phyloP scores from a whole-genome alignment of 2,888 invertebrate genomes.

The Rotaria macrura region DNA sequence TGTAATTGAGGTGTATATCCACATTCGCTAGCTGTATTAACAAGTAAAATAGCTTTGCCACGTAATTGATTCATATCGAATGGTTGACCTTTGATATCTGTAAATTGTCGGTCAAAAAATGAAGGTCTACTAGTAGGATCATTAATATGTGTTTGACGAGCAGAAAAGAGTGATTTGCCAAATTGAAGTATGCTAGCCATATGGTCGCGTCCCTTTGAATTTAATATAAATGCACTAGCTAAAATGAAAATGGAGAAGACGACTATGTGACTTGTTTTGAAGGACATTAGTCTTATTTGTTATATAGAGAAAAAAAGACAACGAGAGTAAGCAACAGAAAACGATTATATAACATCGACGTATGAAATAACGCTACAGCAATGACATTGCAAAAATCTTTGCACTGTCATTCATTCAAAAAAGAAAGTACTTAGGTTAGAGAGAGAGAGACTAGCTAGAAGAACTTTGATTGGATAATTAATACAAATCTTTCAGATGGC shows the following conservation, averaged over 20 bases:
- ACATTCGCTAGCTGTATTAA: slow-evolving; percentile 13
- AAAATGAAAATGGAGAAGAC: neutral
- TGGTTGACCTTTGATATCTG: neutral
- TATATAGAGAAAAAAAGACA: neutral
- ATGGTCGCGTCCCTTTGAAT: neutral
- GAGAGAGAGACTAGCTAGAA: too few species aligned
- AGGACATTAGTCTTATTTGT: neutral
- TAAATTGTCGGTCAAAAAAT: slow-evolving; percentile 11
- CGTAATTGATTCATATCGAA: neutral
- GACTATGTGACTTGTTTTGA: neutral
- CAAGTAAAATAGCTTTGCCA: neutral
- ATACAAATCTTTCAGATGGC: too few species aligned
- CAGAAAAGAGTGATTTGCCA: slow-evolving; percentile 13
- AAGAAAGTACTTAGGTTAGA: too few species aligned
- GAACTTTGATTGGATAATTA: too few species aligned
- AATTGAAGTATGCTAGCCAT: neutral
- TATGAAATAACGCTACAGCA: neutral
- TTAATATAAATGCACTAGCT: neutral
- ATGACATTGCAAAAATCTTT: neutral
- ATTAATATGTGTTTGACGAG: neutral
- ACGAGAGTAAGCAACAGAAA: neutral
- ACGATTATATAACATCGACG: neutral
- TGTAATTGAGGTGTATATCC: slow-evolving; percentile 13
- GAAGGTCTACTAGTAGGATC: neutral
- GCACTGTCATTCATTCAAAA: neutral